phyloP scores from a whole-genome alignment of 2,113 vertebrate genomes.

The Myrmecobius fasciatus region DNA sequence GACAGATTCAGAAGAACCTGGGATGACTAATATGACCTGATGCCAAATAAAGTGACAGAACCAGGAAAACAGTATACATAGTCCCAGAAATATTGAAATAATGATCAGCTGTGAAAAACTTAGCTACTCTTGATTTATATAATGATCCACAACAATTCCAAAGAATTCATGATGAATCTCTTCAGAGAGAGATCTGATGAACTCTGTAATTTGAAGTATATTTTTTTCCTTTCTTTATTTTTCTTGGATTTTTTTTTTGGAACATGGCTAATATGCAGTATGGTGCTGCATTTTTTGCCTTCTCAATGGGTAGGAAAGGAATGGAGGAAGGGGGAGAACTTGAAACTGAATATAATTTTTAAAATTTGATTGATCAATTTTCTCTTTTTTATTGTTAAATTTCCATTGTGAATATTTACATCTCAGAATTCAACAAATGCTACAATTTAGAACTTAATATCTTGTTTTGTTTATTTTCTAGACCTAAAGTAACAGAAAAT shows the following conservation, averaged over 20 bases:
- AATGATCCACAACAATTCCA: neutral
- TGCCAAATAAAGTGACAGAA: neutral
- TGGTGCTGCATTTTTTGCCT: neutral
- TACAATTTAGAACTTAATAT: neutral
- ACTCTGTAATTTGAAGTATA: neutral
- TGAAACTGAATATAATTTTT: neutral
- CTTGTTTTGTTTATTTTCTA: neutral
- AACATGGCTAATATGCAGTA: neutral
- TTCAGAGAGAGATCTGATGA: neutral
- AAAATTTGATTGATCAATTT: neutral
- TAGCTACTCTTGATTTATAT: neutral
- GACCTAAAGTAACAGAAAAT: neutral
- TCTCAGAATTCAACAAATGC: neutral
- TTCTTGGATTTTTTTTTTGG: neutral
- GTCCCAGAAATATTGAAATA: neutral
- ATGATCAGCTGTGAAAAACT: neutral
- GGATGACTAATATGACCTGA: neutral
- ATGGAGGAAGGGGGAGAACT: neutral
- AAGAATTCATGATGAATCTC: neutral
- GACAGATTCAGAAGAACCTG: neutral
- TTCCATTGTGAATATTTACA: neutral
- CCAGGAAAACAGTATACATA: neutral
- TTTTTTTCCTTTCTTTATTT: neutral
- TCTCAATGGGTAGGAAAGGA: neutral
- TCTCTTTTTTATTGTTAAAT: neutral